A percentile compares a stretch with the other conserved stretches of the same genome.
phyloP scores from a whole-genome alignment of 2,888 invertebrate species.

The Drepanosiphum platanoidis region DNA sequence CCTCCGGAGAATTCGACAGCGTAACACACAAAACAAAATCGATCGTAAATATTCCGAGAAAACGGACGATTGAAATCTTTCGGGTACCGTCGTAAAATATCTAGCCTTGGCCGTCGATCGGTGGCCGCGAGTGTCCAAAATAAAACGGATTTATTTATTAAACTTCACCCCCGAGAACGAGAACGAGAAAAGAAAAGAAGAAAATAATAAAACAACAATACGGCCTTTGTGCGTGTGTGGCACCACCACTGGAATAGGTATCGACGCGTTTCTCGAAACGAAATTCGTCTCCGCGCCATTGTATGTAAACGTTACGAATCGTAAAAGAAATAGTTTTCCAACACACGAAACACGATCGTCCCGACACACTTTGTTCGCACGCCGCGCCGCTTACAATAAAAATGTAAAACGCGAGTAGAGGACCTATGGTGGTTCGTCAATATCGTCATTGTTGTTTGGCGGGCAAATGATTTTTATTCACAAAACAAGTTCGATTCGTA shows the following conservation, averaged over 20 bases:
- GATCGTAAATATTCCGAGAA: slow-evolving; percentile 44
- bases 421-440: background rate
- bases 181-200: background rate
- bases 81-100: slow-evolving; percentile 2
- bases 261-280: background rate
- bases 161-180: background rate
- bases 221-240: background rate
- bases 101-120: background rate
- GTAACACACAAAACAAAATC: background rate
- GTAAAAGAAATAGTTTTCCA: background rate
- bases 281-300: background rate
- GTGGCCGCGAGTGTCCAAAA: background rate
- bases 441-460: background rate
- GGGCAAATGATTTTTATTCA: background rate
- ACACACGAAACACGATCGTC: background rate
- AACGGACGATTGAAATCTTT: background rate
- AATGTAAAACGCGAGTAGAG: background rate
- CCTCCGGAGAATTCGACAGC: background rate
- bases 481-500: no score
- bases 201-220: background rate
- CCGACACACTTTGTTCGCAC: background rate
- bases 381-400: no score
- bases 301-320: background rate
- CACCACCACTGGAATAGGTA: no score
- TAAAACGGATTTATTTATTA: slow-evolving; percentile 14